Conservation (phyloP, 2,113 vertebrate species). For the Eulacestoma nigropectus region DNA sequence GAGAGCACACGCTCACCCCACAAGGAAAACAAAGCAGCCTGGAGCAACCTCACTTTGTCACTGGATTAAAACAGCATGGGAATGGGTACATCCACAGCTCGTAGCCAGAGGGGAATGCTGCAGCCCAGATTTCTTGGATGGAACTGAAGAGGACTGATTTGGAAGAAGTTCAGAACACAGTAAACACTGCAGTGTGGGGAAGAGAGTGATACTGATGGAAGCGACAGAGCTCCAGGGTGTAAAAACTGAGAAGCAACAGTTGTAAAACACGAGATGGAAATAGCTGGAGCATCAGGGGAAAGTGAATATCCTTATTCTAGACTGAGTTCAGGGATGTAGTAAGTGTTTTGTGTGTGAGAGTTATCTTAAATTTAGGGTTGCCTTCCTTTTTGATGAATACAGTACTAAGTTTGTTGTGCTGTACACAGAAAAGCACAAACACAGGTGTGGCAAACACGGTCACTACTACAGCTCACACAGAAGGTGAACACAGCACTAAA, state of each 20-base stretch:
- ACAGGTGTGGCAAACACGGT: neutral
- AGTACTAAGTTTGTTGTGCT: neutral
- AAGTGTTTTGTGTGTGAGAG: neutral
- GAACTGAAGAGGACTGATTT: neutral
- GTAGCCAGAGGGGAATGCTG: neutral
- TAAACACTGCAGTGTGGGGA: neutral
- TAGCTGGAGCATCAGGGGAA: neutral
- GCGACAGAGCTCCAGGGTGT: neutral
- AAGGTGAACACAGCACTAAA: neutral
- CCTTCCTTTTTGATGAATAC: constrained; percentile 4
- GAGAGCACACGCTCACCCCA: neutral
- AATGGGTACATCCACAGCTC: neutral
- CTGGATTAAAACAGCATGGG: neutral
- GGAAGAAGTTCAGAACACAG: neutral
- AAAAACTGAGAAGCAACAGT: neutral
- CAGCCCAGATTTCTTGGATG: neutral
- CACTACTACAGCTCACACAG: neutral
- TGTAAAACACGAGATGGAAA: neutral
- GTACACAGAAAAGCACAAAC: neutral
- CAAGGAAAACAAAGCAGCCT: neutral
- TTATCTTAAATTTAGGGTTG: neutral
- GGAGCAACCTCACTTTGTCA: neutral
- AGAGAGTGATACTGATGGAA: neutral
- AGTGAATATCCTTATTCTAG: neutral
- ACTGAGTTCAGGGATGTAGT: neutral